These are phyloP conservation scores for Somateria mollissima DNA, from an alignment of 2,797 vertebrate genomes.

Conservation along the genomic window DNA sequence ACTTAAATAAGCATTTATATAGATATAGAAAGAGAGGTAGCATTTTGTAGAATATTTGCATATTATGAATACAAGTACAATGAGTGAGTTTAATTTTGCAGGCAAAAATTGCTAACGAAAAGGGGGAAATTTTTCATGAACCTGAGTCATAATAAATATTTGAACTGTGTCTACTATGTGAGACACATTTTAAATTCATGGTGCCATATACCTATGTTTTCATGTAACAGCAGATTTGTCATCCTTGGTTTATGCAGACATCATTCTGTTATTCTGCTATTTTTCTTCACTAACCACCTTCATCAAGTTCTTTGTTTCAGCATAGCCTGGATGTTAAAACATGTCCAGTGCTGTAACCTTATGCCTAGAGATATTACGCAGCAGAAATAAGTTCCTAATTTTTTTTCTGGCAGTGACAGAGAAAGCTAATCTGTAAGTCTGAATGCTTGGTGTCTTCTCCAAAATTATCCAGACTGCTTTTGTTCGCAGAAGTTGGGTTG, in stretches of 20 bases:
- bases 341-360: conserved; percentile 25
- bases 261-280: neutral
- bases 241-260: conserved; percentile 8
- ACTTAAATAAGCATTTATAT: neutral
- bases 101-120: neutral
- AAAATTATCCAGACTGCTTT: conserved; percentile 50
- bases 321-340: conserved; percentile 24
- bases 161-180: neutral
- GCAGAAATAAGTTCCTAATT: neutral
- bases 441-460: neutral
- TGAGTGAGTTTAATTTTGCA: neutral
- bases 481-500: conserved; percentile 33
- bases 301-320: conserved; percentile 18
- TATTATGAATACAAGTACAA: neutral
- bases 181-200: neutral
- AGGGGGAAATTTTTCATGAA: neutral
- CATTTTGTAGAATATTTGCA: neutral
- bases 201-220: neutral
- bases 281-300: neutral
- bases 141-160: neutral
- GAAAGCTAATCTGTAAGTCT: conserved; percentile 1
- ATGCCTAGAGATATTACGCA: conserved; percentile 3
- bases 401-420: neutral
- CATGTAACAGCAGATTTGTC: conserved; percentile 10
- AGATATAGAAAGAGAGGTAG: neutral